Conservation (phyloP, 1,140 invertebrate species). For the Meloidogyne chitwoodi region DNA sequence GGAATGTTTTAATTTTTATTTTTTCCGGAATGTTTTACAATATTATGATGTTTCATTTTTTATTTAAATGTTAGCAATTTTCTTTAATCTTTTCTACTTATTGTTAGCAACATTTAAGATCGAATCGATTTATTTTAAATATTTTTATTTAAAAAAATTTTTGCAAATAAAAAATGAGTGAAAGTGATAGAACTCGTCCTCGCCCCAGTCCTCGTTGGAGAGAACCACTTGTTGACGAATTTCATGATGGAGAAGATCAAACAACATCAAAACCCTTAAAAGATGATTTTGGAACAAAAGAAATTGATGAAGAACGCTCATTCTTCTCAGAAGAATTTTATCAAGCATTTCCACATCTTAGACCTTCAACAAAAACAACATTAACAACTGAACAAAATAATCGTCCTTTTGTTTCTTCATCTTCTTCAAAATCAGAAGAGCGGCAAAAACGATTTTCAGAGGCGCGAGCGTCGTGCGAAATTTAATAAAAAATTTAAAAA, state of each 20-base stretch:
- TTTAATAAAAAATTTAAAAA: background rate
- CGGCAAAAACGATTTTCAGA: background rate
- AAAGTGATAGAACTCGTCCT: background rate
- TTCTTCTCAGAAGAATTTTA: constrained; percentile 27
- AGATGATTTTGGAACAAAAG: background rate
- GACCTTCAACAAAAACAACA: background rate
- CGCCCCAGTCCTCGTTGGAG: constrained; percentile 13
- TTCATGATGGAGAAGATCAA: background rate
- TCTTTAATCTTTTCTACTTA: too few relatives aligned
- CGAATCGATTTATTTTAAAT: too few relatives aligned
- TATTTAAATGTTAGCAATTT: too few relatives aligned
- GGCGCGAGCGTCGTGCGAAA: background rate
- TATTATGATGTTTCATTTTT: background rate
- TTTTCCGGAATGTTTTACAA: background rate
- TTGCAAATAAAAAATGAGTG: background rate
- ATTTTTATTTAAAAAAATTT: too few relatives aligned
- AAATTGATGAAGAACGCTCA: background rate
- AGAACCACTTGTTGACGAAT: constrained; percentile 14
- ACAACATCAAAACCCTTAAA: background rate
- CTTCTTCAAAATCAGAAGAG: background rate
- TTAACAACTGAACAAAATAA: background rate
- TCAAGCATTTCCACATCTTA: constrained; percentile 22
- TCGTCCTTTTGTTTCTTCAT: background rate
- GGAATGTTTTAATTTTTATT: background rate
- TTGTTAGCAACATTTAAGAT: too few relatives aligned